These are phyloP conservation scores for Mormoops blainvillei DNA, from an alignment of 2,113 vertebrate species.

Conservation along the genomic window DNA sequence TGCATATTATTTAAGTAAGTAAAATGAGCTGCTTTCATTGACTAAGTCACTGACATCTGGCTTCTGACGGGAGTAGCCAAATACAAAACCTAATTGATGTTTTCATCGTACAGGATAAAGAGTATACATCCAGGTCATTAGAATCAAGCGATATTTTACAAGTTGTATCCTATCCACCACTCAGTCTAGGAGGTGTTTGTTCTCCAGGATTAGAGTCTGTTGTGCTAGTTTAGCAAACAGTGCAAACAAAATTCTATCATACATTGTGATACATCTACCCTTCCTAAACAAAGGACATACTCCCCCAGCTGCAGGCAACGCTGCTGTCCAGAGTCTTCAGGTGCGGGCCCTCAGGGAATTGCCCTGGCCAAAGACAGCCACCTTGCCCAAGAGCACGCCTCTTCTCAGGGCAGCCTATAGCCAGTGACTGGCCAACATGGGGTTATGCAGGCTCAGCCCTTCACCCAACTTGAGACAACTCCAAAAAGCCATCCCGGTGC, in stretches of 20 bases:
- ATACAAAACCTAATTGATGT: background rate
- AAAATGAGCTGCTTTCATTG: background rate
- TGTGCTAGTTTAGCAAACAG: background rate
- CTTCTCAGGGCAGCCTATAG: background rate
- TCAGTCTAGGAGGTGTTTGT: background rate
- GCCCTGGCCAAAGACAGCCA: background rate
- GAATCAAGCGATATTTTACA: background rate
- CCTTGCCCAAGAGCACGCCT: background rate
- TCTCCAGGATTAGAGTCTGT: background rate
- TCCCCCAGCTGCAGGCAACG: background rate
- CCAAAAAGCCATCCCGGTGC: background rate
- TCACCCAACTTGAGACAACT: background rate
- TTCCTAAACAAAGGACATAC: background rate
- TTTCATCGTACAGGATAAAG: background rate
- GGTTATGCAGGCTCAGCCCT: too few relatives aligned
- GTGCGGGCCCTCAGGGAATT: background rate
- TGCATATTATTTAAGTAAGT: background rate
- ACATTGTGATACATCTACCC: background rate
- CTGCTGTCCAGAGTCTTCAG: background rate
- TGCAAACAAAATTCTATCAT: background rate
- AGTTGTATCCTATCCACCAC: background rate
- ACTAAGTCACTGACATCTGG: background rate
- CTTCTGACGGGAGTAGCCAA: background rate
- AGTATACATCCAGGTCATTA: background rate
- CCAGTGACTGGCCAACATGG: background rate